Percentiles rank a stretch among this genome's conserved stretches.
phyloP scores from a whole-genome alignment of 2,113 vertebrate species.

The human (Homo sapiens) region DNA sequence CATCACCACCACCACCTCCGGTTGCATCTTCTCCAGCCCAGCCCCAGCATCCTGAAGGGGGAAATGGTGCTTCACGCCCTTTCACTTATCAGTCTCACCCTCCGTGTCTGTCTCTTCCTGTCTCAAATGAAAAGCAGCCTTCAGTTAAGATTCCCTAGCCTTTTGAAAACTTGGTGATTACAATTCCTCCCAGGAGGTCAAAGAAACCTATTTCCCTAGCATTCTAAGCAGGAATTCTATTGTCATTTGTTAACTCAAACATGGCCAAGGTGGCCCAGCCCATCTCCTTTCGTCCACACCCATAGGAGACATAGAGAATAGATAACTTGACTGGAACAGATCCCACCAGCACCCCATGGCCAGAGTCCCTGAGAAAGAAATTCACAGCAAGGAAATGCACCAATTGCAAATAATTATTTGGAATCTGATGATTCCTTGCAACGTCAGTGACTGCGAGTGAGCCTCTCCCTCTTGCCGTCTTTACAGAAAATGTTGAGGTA shows the following conservation, averaged over 20 bases:
- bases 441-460: background rate
- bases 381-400: background rate
- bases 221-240: constrained; percentile 74
- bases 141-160: constrained; percentile 58
- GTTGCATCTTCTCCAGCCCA: constrained; percentile 46
- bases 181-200: constrained; percentile 76
- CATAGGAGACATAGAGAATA: constrained; percentile 33
- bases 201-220: constrained; percentile 72
- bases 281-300: constrained; percentile 59
- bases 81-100: constrained; percentile 74
- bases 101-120: constrained; percentile 73
- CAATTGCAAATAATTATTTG: constrained; percentile 24
- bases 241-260: constrained; percentile 66
- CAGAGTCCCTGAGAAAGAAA: background rate
- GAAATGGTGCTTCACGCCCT: constrained; percentile 71
- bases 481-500: background rate
- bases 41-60: constrained; percentile 65
- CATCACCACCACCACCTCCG: constrained; percentile 15
- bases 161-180: constrained; percentile 74
- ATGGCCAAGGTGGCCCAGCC: constrained; percentile 59
- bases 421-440: background rate
- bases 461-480: background rate
- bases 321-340: background rate
- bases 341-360: background rate
- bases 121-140: constrained; percentile 62